These are phyloP conservation scores for Atlantisia rogersi DNA, from an alignment of 2,113 vertebrate genomes.

Conservation along the genomic window DNA sequence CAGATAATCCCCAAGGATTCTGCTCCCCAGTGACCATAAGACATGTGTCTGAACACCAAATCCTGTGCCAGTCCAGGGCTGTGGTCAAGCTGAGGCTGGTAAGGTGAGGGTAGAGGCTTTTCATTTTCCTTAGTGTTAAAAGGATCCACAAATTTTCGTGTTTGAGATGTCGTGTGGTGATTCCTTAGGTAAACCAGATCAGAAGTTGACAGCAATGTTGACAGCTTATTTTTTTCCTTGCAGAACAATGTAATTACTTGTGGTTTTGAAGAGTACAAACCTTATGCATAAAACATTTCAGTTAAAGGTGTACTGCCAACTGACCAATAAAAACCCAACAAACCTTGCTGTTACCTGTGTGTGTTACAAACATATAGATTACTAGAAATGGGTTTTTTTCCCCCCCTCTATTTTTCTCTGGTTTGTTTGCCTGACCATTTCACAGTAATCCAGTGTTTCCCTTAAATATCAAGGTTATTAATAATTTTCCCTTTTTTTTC, in stretches of 20 bases:
- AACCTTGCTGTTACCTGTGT: background rate
- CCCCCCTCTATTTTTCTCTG: background rate
- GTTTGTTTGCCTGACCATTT: background rate
- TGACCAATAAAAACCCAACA: background rate
- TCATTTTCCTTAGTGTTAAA: background rate
- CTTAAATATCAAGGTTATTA: background rate
- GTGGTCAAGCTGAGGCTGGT: background rate
- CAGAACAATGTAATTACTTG: background rate
- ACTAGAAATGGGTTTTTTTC: background rate
- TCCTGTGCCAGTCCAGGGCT: background rate
- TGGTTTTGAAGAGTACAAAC: background rate
- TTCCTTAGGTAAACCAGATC: background rate
- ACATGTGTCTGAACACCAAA: background rate
- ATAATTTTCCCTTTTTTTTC: background rate
- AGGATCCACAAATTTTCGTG: background rate
- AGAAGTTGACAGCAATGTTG: background rate
- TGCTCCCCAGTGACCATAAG: background rate
- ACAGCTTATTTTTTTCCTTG: background rate
- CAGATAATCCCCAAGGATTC: background rate
- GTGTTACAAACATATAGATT: background rate
- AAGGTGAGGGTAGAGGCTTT: background rate
- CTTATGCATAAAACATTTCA: background rate
- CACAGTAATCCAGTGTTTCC: background rate
- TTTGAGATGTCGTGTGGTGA: background rate
- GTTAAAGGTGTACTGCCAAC: background rate